A percentile compares a stretch with the other conserved stretches of the same genome.
Conservation (phyloP, 2,113 vertebrate genomes). For the Montifringilla adamsi region DNA sequence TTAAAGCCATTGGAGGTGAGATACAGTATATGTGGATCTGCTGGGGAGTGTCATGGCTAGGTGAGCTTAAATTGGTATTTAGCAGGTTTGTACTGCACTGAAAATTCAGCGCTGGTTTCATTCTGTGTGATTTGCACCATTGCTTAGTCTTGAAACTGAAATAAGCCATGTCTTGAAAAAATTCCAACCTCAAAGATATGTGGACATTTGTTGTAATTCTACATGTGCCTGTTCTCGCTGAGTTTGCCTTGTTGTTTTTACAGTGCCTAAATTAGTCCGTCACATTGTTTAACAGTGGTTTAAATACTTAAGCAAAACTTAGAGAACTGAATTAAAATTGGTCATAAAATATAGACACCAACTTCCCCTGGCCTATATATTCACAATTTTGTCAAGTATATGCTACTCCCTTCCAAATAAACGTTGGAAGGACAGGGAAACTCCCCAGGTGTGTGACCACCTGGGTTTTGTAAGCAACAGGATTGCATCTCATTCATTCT, state of each 20-base stretch:
- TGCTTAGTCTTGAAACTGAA: neutral
- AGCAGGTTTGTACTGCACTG: neutral
- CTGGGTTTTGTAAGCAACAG: neutral
- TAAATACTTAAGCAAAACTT: neutral
- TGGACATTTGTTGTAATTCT: neutral
- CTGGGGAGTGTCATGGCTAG: neutral
- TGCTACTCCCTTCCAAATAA: neutral
- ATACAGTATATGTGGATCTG: neutral
- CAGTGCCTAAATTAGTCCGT: neutral
- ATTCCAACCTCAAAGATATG: accelerated
- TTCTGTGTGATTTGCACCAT: neutral
- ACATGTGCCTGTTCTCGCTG: neutral
- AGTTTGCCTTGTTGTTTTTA: neutral
- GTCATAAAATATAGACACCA: neutral
- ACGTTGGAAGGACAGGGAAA: neutral
- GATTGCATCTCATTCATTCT: neutral
- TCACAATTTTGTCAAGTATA: neutral
- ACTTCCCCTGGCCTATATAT: neutral
- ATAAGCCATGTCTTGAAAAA: neutral
- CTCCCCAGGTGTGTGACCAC: neutral
- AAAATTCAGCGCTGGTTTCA: neutral
- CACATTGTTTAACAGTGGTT: neutral
- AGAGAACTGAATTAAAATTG: neutral
- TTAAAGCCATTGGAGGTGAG: neutral
- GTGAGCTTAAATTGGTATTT: neutral